Evolutionary conservation across 2,888 invertebrate genomes (phyloP).

Genomic region (Agonum fuliginosum): DNA sequence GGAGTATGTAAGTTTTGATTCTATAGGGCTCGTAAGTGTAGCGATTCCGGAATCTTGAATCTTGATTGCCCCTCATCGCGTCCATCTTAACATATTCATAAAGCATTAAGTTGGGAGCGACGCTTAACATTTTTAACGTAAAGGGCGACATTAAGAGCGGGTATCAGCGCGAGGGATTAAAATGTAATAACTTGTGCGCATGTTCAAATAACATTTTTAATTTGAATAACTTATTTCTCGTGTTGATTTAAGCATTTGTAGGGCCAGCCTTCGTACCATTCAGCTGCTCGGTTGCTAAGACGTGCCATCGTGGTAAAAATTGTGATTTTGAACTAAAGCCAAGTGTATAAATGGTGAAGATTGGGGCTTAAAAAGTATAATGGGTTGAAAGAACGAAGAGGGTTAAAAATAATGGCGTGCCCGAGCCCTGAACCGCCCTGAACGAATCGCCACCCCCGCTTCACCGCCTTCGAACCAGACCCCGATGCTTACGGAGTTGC

Average conservation of each 20-base stretch:
- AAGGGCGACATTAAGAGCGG: slow-evolving; percentile 70
- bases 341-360: slow-evolving; percentile 83
- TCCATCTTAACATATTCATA: slow-evolving; percentile 50
- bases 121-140: slow-evolving; percentile 73
- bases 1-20: too few relatives aligned
- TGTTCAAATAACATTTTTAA: slow-evolving; percentile 81
- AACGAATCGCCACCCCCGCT: slow-evolving; percentile 25
- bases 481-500: neutral
- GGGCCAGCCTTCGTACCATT: slow-evolving; percentile 75
- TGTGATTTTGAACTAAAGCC: slow-evolving; percentile 83
- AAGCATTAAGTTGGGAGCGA: slow-evolving; percentile 64
- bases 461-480: neutral
- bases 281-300: slow-evolving; percentile 71
- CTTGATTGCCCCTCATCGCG: too few relatives aligned
- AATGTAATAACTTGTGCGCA: slow-evolving; percentile 73
- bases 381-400: slow-evolving; percentile 69
- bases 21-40: too few relatives aligned
- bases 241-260: slow-evolving; percentile 82
- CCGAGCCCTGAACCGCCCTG: slow-evolving; percentile 64
- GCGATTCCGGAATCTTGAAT: too few relatives aligned
- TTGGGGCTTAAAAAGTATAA: slow-evolving; percentile 85
- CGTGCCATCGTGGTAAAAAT: slow-evolving; percentile 83
- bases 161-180: slow-evolving; percentile 73
- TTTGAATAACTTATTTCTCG: slow-evolving; percentile 84
- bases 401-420: slow-evolving; percentile 68